phyloP scores from a whole-genome alignment of 2,888 invertebrate species.

The Brenthis hecate region DNA sequence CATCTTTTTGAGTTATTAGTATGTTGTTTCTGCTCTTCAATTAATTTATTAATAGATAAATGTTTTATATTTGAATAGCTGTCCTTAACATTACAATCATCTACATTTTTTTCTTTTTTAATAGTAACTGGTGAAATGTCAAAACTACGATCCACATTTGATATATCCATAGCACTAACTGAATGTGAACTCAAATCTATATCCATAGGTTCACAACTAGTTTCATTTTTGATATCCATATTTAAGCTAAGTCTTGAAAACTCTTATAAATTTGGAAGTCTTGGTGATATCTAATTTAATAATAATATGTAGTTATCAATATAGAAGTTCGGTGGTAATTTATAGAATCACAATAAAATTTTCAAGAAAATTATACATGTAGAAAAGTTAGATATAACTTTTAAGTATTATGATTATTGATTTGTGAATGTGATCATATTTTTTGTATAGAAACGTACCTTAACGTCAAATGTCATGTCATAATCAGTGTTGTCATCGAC shows the following conservation, averaged over 20 bases:
- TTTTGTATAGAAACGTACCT: no score
- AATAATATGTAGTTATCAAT: no score
- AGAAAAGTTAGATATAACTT: no score
- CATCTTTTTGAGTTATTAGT: conserved; percentile 1
- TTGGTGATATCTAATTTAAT: no score
- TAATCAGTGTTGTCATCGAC: no score
- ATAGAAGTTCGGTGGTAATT: no score
- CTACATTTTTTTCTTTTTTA: conserved; percentile 26
- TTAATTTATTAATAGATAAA: conserved; percentile 21
- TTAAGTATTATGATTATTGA: no score
- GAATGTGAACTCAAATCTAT: conserved; percentile 67
- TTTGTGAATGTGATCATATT: no score
- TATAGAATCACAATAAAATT: no score
- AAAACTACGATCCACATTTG: conserved; percentile 46
- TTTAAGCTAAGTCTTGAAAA: not conserved
- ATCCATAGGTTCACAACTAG: conserved; percentile 72
- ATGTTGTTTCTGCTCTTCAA: conserved; percentile 3
- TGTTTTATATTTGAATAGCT: conserved; percentile 14
- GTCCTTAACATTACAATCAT: conserved; percentile 41
- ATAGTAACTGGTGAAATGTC: conserved; percentile 13
- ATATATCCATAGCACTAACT: conserved; percentile 59
- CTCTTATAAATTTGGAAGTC: not conserved
- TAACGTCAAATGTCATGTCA: no score
- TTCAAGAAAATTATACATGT: no score
- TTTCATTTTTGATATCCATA: conserved; percentile 40